Base-by-base conservation (phyloP, 2,113 vertebrate genomes). In the Mustelus asterias region DNA sequence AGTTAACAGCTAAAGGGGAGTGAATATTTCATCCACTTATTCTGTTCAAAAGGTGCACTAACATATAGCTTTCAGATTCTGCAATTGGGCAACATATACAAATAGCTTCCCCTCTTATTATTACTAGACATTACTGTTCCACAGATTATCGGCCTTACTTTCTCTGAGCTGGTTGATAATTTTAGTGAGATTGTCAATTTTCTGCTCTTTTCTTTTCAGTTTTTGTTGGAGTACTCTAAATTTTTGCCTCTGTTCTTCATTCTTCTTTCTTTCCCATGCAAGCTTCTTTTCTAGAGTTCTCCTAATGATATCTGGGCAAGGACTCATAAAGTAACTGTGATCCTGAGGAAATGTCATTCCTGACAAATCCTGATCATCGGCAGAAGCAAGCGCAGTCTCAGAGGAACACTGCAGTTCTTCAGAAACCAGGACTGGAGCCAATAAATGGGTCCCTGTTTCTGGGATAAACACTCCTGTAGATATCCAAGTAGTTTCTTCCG, bases 211-310 rank as follows among this genome's bases (percentile, higher is more conserved):
- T 72, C 94, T 95, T 70, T 95, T 95, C 69, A 95, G 41, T 72
- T 95, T 95, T 76, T 95, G 94, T 33, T 95, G 94, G 41, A 95
- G 69, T 44, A 95, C 94, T 95, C 94, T 95, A 26, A 95, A 95
- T 18, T 70, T 95, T 48, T 95, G 67, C 69, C 94, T 26, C 13
- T 95, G 69, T 54, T 95, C 94, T 72, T 95, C 69, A 54, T 95
- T 95, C 65, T 95, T 95, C 94, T 95, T 95, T 37, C 69, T 95
- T 54, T 95, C 94, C 94, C 94, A 95, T 1, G 94, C 94, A 72
- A 95, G 94, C 67, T 95, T 95, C 41, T 72, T 95, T 72, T 72
- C 94, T 18, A 95, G 65, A 95, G 94, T 95, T 95, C 41, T 70
- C 67, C 94, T 44, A 69, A 95, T 95, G 37, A 72, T 95, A 72